Evolutionary conservation across 2,888 invertebrate species (phyloP).

Genomic region (Incurvaria masculella): DNA sequence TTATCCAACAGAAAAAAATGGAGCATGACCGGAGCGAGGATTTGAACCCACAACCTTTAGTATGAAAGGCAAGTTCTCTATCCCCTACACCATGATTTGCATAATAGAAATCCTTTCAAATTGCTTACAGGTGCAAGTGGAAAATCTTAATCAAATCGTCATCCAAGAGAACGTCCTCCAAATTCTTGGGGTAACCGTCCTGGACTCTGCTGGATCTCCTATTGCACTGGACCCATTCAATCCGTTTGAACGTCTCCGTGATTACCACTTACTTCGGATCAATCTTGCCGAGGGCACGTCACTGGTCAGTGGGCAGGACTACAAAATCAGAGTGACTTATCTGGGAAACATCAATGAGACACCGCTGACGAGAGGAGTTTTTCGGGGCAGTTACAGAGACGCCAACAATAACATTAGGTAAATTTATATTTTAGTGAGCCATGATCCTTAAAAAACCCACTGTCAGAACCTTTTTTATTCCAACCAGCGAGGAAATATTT

Average conservation of each 20-base stretch:
- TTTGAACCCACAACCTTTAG: too few species aligned
- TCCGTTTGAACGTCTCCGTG: slow-evolving; percentile 27
- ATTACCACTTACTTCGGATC: slow-evolving; percentile 35
- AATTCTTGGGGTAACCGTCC: slow-evolving; percentile 24
- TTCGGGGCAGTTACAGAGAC: slow-evolving; percentile 38
- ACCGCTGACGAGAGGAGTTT: slow-evolving; percentile 41
- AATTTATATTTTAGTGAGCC: too few species aligned
- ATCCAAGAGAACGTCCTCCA: slow-evolving; percentile 40
- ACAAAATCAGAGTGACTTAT: slow-evolving; percentile 28
- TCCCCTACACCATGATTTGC: too few species aligned
- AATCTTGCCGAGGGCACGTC: slow-evolving; percentile 28
- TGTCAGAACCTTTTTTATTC: too few species aligned
- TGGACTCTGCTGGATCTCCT: slow-evolving; percentile 17
- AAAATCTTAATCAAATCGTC: slow-evolving; percentile 23
- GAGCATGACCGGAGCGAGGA: too few species aligned
- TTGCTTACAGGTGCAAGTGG: slow-evolving; percentile 26
- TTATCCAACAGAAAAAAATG: too few species aligned
- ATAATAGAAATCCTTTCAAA: too few species aligned
- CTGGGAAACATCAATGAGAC: slow-evolving; percentile 46
- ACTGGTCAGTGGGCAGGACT: slow-evolving; percentile 24
- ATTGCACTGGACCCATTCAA: slow-evolving; percentile 20
- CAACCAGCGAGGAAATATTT: too few species aligned
- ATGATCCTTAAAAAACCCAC: too few species aligned
- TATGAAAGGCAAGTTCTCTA: too few species aligned
- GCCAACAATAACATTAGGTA: slow-evolving; percentile 29